Conservation (phyloP, 2,888 invertebrate species). For the Halictus quadricinctus region DNA sequence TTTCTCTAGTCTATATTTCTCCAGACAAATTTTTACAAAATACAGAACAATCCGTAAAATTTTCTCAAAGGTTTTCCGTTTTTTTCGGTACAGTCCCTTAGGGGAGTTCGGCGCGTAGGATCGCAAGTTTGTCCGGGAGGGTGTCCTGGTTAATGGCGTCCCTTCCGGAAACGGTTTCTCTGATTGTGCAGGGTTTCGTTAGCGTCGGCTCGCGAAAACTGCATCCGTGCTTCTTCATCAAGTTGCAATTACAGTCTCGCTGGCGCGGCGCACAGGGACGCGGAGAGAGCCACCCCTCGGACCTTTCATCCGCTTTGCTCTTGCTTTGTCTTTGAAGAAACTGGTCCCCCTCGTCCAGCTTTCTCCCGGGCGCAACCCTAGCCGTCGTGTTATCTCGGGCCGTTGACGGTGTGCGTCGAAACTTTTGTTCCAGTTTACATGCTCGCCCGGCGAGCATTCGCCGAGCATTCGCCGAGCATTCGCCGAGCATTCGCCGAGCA, state of each 20-base stretch:
- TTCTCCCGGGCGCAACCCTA: not conserved
- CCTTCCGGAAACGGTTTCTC: not conserved
- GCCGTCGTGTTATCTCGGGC: constrained; percentile 51
- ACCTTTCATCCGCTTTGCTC: constrained; percentile 8
- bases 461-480: not conserved
- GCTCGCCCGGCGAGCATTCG: constrained; percentile 4
- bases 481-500: constrained; percentile 16
- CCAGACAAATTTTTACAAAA: too few species aligned
- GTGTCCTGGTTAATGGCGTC: not conserved
- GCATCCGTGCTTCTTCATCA: constrained; percentile 31
- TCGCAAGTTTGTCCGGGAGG: not conserved
- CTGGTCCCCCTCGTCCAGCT: constrained; percentile 1
- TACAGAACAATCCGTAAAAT: too few species aligned
- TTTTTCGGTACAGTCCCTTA: too few species aligned
- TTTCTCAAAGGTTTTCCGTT: too few species aligned
- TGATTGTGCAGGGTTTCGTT: constrained; percentile 11
- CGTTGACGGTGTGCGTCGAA: constrained; percentile 62
- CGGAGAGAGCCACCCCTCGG: constrained; percentile 23
- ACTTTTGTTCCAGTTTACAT: constrained; percentile 67
- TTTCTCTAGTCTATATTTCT: too few species aligned
- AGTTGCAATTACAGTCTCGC: constrained; percentile 52
- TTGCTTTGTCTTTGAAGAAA: constrained; percentile 54
- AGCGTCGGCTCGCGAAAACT: constrained; percentile 24
- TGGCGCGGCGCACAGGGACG: not conserved
- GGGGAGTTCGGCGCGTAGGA: not conserved